These are phyloP conservation scores for Mohoua ochrocephala DNA, from an alignment of 2,113 vertebrate genomes.

Conservation along the genomic window DNA sequence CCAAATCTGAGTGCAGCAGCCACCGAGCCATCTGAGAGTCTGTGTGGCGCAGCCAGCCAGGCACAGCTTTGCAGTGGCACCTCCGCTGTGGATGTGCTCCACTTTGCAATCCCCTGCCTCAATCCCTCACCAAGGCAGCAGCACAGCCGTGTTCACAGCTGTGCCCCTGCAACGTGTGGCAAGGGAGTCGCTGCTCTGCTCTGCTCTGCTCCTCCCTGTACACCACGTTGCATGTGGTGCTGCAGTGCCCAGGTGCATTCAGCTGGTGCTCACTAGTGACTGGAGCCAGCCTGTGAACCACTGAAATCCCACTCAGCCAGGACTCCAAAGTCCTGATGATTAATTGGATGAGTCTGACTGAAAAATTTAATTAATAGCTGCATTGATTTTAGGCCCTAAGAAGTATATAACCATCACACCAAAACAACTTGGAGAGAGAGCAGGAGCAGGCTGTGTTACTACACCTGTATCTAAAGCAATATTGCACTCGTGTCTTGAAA, in stretches of 20 bases:
- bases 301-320: background rate
- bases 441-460: accelerated
- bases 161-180: background rate
- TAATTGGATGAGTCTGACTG: background rate
- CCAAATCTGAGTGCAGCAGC: background rate
- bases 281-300: background rate
- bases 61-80: background rate
- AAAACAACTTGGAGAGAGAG: background rate
- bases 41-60: background rate
- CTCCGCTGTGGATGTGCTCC: accelerated
- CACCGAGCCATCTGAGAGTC: background rate
- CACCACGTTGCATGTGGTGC: background rate
- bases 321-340: background rate
- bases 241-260: background rate
- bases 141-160: background rate
- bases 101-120: background rate
- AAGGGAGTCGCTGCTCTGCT: background rate
- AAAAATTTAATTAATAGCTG: background rate
- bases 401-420: background rate
- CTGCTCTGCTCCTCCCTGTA: background rate
- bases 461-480: background rate
- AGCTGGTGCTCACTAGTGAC: background rate
- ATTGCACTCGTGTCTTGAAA: background rate
- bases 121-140: accelerated
- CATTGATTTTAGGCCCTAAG: background rate